phyloP scores from a whole-genome alignment of 2,888 invertebrate genomes.

The Synanthedon andrenaeformis region DNA sequence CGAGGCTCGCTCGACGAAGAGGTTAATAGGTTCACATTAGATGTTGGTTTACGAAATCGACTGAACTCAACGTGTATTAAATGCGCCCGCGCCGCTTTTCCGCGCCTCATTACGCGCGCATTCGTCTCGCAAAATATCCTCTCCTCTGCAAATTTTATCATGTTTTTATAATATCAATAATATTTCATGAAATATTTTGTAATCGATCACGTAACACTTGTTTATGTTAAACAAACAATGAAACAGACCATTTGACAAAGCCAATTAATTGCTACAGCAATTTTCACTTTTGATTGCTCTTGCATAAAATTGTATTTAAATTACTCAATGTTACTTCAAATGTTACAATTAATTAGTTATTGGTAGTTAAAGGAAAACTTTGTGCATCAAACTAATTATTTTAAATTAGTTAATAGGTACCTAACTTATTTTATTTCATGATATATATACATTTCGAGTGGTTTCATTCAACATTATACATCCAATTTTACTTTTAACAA shows the following conservation, averaged over 20 bases:
- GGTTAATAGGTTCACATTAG: conserved; percentile 72
- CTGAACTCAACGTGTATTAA: conserved; percentile 34
- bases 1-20: conserved; percentile 59
- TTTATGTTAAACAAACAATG: background rate
- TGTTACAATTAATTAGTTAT: background rate
- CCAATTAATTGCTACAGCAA: conserved; percentile 5
- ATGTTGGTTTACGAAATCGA: conserved; percentile 66
- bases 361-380: background rate
- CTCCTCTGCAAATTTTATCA: background rate
- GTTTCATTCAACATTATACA: no score
- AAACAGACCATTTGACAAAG: background rate
- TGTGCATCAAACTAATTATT: background rate
- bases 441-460: no score
- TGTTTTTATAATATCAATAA: background rate
- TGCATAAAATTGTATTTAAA: conserved; percentile 12
- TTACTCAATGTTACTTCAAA: background rate
- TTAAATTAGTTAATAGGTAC: background rate
- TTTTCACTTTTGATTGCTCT: conserved; percentile 27
- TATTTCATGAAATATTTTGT: no score
- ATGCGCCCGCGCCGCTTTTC: conserved; percentile 53
- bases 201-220: background rate
- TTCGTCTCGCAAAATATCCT: conserved; percentile 19
- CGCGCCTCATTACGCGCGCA: conserved; percentile 57
- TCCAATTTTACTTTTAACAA: no score
- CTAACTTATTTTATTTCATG: no score